phyloP scores from a whole-genome alignment of 2,113 vertebrate genomes.

The Apteryx mantelli region DNA sequence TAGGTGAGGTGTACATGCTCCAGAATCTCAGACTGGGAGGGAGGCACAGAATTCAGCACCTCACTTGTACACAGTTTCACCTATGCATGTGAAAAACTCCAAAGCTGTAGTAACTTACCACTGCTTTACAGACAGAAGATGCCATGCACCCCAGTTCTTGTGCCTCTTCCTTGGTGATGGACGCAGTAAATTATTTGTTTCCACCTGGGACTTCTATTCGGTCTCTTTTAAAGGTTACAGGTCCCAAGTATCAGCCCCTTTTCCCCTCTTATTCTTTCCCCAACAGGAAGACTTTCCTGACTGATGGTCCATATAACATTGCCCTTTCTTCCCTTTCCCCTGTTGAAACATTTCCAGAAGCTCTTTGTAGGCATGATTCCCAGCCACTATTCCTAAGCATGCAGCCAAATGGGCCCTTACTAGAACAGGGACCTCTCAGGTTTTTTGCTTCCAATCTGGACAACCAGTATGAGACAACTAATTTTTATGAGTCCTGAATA shows the following conservation, averaged over 20 bases:
- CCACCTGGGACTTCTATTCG: background rate
- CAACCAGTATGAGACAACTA: background rate
- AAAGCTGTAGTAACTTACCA: background rate
- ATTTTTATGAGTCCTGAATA: background rate
- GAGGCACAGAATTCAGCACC: background rate
- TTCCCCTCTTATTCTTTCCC: background rate
- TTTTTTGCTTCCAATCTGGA: background rate
- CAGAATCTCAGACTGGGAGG: background rate
- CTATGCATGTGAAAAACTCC: background rate
- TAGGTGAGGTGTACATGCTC: fast-evolving
- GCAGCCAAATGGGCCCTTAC: background rate
- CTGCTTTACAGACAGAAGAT: background rate
- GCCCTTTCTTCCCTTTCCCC: background rate
- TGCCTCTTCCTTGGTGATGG: background rate
- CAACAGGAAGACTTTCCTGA: background rate
- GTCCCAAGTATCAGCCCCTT: background rate
- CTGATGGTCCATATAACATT: background rate
- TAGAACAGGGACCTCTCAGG: background rate
- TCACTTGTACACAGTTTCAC: background rate
- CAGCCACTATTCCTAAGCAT: background rate
- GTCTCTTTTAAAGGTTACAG: background rate
- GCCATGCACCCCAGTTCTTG: background rate
- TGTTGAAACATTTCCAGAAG: background rate
- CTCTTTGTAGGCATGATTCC: background rate
- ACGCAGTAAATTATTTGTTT: background rate